These are phyloP conservation scores for Sylvia atricapilla DNA, from an alignment of 2,113 vertebrate species.

Conservation along the genomic window DNA sequence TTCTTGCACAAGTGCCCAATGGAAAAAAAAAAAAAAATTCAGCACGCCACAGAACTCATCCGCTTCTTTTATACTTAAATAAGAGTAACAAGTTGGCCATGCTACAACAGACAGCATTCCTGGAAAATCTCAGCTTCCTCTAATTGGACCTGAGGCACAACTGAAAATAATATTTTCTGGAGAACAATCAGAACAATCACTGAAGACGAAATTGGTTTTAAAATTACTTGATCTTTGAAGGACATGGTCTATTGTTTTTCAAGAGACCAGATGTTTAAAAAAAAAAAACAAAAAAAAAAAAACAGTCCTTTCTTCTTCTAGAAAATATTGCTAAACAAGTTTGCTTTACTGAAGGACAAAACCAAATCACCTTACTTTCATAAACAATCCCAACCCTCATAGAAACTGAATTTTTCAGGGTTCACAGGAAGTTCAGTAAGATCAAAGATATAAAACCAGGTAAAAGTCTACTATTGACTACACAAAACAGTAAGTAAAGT, in stretches of 20 bases:
- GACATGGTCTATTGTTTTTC: background rate
- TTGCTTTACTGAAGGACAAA: background rate
- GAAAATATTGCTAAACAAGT: background rate
- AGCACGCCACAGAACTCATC: background rate
- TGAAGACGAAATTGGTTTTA: background rate
- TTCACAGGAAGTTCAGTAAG: background rate
- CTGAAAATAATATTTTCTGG: background rate
- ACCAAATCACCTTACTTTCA: background rate
- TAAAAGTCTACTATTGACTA: background rate
- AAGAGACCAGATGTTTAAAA: background rate
- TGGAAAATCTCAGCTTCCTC: background rate
- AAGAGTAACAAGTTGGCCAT: background rate
- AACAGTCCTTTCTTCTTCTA: background rate
- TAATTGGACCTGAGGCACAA: background rate
- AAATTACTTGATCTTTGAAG: background rate
- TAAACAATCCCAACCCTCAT: background rate
- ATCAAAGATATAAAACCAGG: background rate
- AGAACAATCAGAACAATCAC: background rate
- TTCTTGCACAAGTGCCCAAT: background rate
- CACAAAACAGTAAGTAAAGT: background rate
- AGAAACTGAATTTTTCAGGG: background rate
- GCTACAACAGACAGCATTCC: background rate
- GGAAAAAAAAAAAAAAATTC: background rate
- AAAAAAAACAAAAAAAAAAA: fast-evolving
- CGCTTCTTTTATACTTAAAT: background rate